Evolutionary conservation across 1,140 invertebrate species (phyloP).

Genomic region (Apocrypta bakeri): DNA sequence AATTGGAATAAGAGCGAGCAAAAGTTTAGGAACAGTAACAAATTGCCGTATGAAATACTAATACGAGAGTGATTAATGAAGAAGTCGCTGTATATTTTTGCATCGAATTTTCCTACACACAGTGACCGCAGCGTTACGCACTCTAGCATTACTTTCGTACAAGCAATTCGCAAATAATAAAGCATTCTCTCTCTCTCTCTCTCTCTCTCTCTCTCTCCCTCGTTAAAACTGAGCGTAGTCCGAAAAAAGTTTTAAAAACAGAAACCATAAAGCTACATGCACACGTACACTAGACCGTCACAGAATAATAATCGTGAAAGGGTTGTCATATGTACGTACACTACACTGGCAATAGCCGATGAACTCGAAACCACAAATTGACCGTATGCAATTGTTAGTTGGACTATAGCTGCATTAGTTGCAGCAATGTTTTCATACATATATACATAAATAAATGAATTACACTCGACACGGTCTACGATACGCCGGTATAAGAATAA

Average conservation of each 20-base stretch:
- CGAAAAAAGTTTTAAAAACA: constrained; percentile 27
- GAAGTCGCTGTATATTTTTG: background rate
- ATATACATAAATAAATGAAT: background rate
- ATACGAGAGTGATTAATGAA: background rate
- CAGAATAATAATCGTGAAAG: background rate
- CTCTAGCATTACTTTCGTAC: background rate
- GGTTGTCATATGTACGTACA: background rate
- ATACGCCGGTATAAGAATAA: background rate
- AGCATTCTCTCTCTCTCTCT: background rate
- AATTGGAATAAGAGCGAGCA: background rate
- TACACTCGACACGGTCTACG: too few relatives aligned
- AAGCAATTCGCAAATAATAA: background rate
- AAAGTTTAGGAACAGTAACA: background rate
- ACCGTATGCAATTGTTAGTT: background rate
- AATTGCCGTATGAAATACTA: background rate
- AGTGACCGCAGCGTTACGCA: background rate
- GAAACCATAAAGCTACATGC: background rate
- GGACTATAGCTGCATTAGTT: too few relatives aligned
- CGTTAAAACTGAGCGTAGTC: background rate
- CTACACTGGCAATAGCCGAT: background rate
- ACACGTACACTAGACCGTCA: too few relatives aligned
- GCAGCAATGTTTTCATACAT: background rate
- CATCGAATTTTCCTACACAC: background rate
- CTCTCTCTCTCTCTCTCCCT: too few relatives aligned
- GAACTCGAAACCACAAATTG: constrained; percentile 37